Conservation (phyloP, 2,797 vertebrate genomes). For the Arrhamphus sclerolepis region DNA sequence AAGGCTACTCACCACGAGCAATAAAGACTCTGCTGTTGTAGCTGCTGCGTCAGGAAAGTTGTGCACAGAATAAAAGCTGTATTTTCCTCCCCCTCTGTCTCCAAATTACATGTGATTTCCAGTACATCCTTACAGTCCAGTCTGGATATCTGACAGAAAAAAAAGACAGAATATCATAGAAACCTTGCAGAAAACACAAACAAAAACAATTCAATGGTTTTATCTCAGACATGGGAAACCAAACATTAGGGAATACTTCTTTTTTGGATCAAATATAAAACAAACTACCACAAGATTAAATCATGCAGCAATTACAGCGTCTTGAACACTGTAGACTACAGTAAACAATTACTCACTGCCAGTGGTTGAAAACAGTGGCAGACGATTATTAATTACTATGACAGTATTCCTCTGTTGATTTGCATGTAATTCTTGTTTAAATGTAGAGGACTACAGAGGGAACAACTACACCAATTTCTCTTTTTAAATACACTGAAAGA, state of each 20-base stretch:
- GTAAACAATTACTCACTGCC: too few relatives aligned
- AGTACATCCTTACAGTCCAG: conserved; percentile 95
- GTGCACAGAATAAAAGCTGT: conserved; percentile 97
- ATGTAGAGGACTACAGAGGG: neutral
- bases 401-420: neutral
- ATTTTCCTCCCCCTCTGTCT: conserved; percentile 94
- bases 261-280: too few relatives aligned
- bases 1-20: conserved; percentile 91
- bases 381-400: neutral
- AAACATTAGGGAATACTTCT: too few relatives aligned
- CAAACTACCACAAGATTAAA: too few relatives aligned
- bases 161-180: conserved; percentile 2
- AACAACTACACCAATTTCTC: conserved; percentile 3
- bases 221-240: too few relatives aligned
- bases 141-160: conserved; percentile 87
- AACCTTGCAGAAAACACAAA: neutral
- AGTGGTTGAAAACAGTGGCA: neutral
- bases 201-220: neutral
- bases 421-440: neutral
- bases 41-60: conserved; percentile 96
- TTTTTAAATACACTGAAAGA: neutral
- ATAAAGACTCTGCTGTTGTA: conserved; percentile 92
- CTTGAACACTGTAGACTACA: too few relatives aligned
- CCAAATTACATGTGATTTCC: conserved; percentile 95
- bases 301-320: too few relatives aligned